Conservation (phyloP, 2,888 invertebrate species). For the Antheraea assamensis region DNA sequence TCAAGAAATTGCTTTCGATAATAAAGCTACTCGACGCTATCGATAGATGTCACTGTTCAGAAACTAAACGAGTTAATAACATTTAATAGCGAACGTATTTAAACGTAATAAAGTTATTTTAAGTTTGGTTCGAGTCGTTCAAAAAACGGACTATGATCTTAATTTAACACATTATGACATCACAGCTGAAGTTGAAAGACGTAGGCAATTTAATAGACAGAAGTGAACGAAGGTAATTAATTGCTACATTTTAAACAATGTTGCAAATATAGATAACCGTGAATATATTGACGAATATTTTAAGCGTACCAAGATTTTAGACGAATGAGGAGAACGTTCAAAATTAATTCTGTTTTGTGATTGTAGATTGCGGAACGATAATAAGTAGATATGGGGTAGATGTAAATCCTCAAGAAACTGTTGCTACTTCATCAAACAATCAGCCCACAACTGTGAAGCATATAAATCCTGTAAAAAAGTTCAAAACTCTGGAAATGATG, state of each 20-base stretch:
- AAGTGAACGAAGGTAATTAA: slow-evolving; percentile 38
- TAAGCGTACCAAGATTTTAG: no score
- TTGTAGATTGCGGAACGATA: slow-evolving; percentile 1
- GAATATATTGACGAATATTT: no score
- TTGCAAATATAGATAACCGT: no score
- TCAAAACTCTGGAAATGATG: not conserved
- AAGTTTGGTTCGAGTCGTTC: not conserved
- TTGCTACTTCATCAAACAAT: not conserved
- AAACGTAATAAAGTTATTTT: not conserved
- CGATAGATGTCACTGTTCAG: not conserved
- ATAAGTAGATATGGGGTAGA: not conserved
- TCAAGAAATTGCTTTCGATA: not conserved
- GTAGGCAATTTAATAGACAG: slow-evolving; percentile 40
- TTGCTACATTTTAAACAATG: not conserved
- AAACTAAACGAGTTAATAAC: not conserved
- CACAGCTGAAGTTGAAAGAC: slow-evolving; percentile 12
- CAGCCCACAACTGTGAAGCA: not conserved
- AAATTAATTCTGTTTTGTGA: not conserved
- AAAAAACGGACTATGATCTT: not conserved
- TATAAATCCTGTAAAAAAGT: not conserved
- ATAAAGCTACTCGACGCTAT: not conserved
- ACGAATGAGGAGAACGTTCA: no score
- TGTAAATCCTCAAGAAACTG: not conserved
- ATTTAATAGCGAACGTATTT: not conserved
- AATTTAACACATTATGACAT: slow-evolving; percentile 6